Percentiles rank a stretch among this genome's conserved stretches.
phyloP scores from a whole-genome alignment of 2,797 vertebrate species.

The Sebastes trivittatus region DNA sequence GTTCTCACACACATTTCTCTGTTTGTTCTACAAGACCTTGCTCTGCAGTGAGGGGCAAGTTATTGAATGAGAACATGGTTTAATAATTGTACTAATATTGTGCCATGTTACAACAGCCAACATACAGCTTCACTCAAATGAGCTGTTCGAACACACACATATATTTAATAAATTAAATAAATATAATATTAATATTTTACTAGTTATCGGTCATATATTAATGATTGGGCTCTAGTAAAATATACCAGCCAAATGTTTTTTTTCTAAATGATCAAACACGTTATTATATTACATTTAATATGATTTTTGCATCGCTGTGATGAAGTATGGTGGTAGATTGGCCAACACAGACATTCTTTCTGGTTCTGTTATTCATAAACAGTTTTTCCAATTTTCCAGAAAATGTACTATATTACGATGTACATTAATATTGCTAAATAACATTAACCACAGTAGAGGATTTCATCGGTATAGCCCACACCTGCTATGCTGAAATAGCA shows the following conservation, averaged over 20 bases:
- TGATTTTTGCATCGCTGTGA: background rate
- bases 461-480: background rate
- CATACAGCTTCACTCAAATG: background rate
- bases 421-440: background rate
- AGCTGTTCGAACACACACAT: background rate
- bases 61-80: background rate
- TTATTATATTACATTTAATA: background rate
- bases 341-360: background rate
- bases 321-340: too few relatives aligned
- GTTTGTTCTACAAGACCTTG: slow-evolving; percentile 11
- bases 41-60: background rate
- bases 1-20: background rate
- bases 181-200: background rate
- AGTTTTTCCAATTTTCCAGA: background rate
- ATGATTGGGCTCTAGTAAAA: background rate
- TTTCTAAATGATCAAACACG: too few relatives aligned
- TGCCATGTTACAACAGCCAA: background rate
- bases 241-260: background rate
- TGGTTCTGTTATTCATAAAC: background rate
- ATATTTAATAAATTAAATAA: background rate
- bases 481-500: background rate
- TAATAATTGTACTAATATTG: background rate
- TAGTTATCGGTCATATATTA: background rate
- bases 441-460: background rate
- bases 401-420: background rate